These are phyloP conservation scores for Platichthys flesus DNA, from an alignment of 2,113 vertebrate genomes.

Conservation along the genomic window DNA sequence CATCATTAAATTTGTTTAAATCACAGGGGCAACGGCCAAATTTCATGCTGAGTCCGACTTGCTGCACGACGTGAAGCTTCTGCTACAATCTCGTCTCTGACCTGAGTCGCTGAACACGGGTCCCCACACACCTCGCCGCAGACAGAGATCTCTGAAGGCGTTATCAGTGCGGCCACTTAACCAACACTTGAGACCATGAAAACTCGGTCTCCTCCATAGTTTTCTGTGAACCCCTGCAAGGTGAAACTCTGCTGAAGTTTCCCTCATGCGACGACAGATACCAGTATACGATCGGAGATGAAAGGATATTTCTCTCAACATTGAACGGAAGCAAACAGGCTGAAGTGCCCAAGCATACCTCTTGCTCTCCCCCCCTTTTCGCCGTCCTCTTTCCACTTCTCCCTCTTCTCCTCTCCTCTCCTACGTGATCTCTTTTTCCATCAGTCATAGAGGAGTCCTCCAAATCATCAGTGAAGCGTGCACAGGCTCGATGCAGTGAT, in stretches of 20 bases:
- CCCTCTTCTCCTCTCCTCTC: constrained; percentile 10
- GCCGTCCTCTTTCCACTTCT: constrained; percentile 16
- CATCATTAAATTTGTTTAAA: background rate
- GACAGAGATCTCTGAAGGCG: constrained; percentile 53
- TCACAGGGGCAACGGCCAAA: background rate
- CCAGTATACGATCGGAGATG: constrained; percentile 66
- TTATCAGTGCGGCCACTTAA: constrained; percentile 71
- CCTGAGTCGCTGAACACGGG: constrained; percentile 21
- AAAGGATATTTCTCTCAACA: constrained; percentile 71
- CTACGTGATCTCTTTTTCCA: constrained; percentile 52
- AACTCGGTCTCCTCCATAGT: constrained; percentile 53
- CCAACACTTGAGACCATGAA: constrained; percentile 27
- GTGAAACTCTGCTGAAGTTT: constrained; percentile 58
- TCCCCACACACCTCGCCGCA: constrained; percentile 38
- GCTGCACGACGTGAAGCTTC: background rate
- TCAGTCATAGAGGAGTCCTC: constrained; percentile 67
- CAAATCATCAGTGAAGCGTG: constrained; percentile 62
- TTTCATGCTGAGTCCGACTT: constrained; percentile 34
- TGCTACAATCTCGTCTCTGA: constrained; percentile 29
- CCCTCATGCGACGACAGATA: constrained; percentile 63
- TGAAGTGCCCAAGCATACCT: constrained; percentile 43
- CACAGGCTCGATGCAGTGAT: constrained; percentile 33
- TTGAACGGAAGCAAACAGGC: constrained; percentile 74
- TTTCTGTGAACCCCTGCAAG: constrained; percentile 39
- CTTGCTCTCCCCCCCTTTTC: constrained; percentile 18